Evolutionary conservation across 35 echinoderm and acorn worm genomes (phyloP).

Genomic region (Strongylocentrotus purpuratus): DNA sequence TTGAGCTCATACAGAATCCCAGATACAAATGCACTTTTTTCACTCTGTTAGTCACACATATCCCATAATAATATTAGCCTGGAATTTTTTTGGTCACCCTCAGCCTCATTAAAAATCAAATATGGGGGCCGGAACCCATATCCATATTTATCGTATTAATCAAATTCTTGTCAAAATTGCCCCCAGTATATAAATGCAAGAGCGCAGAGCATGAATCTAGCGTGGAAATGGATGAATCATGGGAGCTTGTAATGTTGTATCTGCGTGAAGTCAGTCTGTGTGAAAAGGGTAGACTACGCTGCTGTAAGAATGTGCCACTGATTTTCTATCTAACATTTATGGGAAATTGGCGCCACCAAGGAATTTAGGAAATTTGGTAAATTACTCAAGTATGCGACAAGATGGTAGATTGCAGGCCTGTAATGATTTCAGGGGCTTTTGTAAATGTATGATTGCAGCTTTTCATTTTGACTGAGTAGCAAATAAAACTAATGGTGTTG

Average conservation of each 20-base stretch:
- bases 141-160: conserved; percentile 19
- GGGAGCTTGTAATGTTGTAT: background rate
- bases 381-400: background rate
- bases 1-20: background rate
- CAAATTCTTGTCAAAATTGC: conserved; percentile 18
- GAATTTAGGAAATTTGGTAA: conserved; percentile 13
- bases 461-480: background rate
- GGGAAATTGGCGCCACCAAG: background rate
- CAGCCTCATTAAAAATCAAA: background rate
- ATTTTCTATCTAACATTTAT: conserved; percentile 14
- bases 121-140: conserved; percentile 1
- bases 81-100: background rate
- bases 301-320: background rate
- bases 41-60: background rate
- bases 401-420: background rate
- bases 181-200: background rate
- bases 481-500: background rate
- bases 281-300: background rate
- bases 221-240: background rate
- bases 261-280: background rate
- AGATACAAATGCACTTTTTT: background rate
- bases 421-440: background rate
- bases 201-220: background rate
- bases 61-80: background rate
- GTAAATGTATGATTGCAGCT: too few relatives aligned